These are phyloP conservation scores for Balanococcus diminutus DNA, from an alignment of 2,888 invertebrate genomes.

Conservation along the genomic window DNA sequence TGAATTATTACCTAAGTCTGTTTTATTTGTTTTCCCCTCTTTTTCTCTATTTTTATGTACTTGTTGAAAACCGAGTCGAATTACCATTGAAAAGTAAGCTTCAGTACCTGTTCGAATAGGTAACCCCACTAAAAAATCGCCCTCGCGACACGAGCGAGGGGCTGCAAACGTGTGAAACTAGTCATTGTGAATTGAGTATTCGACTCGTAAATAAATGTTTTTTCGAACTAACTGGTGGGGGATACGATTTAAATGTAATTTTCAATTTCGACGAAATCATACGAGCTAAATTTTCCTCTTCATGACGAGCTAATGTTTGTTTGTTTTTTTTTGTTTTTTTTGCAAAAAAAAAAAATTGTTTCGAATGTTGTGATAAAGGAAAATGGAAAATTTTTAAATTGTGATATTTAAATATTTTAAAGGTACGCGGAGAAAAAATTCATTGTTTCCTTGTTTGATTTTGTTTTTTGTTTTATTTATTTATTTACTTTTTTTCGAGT, in stretches of 20 bases:
- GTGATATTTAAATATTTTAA: background rate
- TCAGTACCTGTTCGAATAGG: background rate
- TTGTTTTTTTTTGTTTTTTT: background rate
- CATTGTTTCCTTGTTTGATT: background rate
- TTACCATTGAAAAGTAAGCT: background rate
- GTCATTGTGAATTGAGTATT: background rate
- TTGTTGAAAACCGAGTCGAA: background rate
- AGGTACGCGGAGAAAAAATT: background rate
- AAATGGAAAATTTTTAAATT: conserved; percentile 2
- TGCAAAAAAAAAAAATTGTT: background rate
- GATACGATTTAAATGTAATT: background rate
- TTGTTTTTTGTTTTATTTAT: background rate
- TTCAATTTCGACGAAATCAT: background rate
- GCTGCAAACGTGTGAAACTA: background rate
- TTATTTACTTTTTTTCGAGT: background rate
- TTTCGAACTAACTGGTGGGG: background rate
- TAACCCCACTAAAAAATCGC: background rate
- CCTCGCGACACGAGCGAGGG: background rate
- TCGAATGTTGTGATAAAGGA: background rate
- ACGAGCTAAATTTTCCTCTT: background rate
- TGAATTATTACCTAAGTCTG: background rate
- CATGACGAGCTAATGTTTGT: background rate
- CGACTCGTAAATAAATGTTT: background rate
- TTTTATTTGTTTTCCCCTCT: background rate
- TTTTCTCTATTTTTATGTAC: background rate